phyloP scores from a whole-genome alignment of 2,113 vertebrate species.

The Chaetodon trifascialis region DNA sequence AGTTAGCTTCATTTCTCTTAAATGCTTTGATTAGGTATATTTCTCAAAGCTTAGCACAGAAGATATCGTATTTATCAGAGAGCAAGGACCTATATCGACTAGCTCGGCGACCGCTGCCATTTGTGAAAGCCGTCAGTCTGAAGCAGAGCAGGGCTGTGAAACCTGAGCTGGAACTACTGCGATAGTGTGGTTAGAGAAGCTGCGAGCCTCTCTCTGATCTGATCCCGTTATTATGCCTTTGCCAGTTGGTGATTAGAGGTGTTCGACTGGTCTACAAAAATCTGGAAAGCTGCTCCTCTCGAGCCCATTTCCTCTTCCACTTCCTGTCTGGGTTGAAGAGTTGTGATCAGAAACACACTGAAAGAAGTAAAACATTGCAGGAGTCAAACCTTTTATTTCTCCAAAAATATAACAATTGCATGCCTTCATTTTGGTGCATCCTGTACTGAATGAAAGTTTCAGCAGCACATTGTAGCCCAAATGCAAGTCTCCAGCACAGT shows the following conservation, averaged over 20 bases:
- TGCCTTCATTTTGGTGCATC: background rate
- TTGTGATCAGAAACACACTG: background rate
- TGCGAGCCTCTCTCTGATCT: constrained; percentile 1
- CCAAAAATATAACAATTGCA: background rate
- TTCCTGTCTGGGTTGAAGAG: background rate
- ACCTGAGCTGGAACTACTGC: constrained; percentile 45
- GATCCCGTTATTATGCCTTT: constrained; percentile 20
- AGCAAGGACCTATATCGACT: constrained; percentile 26
- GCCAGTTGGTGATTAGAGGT: constrained; percentile 31
- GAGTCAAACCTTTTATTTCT: background rate
- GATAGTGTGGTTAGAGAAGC: constrained; percentile 15
- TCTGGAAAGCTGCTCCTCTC: background rate
- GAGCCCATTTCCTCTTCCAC: background rate
- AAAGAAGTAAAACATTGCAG: background rate
- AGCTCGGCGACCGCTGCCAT: constrained; percentile 22
- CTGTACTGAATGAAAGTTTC: constrained; percentile 3
- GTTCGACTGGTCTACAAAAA: constrained; percentile 18
- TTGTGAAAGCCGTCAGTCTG: constrained; percentile 39
- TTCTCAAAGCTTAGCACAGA: constrained; percentile 19
- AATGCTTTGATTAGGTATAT: constrained; percentile 20
- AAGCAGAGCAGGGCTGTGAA: constrained; percentile 24
- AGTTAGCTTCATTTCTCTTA: constrained; percentile 21
- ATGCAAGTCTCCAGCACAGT: constrained; percentile 6
- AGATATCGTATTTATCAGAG: constrained; percentile 55
- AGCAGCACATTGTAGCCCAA: background rate